Percentiles rank a stretch among this genome's conserved stretches.
These are phyloP conservation scores for Spondyliosoma cantharus DNA, from an alignment of 2,797 vertebrate genomes.

Conservation along the genomic window DNA sequence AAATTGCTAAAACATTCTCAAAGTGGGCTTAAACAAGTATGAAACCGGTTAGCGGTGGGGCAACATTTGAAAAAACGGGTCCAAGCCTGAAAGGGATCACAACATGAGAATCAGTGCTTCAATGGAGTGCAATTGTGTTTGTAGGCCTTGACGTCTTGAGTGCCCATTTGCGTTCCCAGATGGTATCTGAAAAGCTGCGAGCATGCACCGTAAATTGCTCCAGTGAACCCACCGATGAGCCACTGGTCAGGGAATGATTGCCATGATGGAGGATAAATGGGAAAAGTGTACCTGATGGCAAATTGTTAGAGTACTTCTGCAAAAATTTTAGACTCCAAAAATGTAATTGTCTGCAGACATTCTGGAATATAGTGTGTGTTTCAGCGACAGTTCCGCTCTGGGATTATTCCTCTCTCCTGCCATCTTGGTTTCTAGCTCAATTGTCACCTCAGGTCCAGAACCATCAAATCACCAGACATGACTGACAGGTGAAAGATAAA, in stretches of 20 bases:
- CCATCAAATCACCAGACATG: conserved; percentile 44
- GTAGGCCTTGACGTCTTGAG: conserved; percentile 13
- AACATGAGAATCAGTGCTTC: background rate
- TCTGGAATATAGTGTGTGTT: conserved; percentile 26
- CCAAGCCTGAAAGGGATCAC: background rate
- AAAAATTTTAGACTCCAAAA: conserved; percentile 40
- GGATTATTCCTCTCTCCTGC: conserved; percentile 17
- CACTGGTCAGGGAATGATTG: conserved; percentile 48
- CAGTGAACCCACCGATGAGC: conserved; percentile 26
- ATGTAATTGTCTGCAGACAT: conserved; percentile 17
- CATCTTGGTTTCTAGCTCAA: conserved; percentile 3
- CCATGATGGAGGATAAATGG: conserved; percentile 52
- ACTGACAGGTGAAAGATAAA: conserved; percentile 60
- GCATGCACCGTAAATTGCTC: conserved; percentile 30
- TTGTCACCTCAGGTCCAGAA: conserved; percentile 19
- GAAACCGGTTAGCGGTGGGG: background rate
- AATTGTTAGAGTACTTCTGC: conserved; percentile 25
- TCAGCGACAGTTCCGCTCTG: conserved; percentile 4
- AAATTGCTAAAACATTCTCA: background rate
- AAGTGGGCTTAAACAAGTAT: background rate
- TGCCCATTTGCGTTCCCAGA: conserved; percentile 25
- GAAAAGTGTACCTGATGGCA: conserved; percentile 34
- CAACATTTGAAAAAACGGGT: background rate
- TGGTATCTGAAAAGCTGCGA: conserved; percentile 20
- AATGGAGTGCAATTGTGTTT: conserved; percentile 16